Conservation (phyloP, 2,797 vertebrate genomes). For the Sebastes hubbsi region DNA sequence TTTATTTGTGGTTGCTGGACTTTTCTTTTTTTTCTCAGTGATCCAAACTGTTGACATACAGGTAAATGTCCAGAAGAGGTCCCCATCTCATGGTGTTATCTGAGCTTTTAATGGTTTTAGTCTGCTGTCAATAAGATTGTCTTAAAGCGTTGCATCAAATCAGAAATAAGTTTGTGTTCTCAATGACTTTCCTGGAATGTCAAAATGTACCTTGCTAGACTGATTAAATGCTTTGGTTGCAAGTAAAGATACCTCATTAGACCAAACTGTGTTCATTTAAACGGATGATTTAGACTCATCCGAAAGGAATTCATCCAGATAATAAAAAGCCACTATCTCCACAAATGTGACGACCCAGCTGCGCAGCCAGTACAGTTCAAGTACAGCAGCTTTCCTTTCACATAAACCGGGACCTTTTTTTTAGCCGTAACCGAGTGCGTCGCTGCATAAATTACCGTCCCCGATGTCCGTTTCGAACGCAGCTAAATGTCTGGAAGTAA, state of each 20-base stretch:
- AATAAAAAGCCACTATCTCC: constrained; percentile 23
- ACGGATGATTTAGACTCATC: constrained; percentile 18
- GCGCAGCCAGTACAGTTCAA: constrained; percentile 23
- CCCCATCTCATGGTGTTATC: not conserved
- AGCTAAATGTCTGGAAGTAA: constrained; percentile 46
- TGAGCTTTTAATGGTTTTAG: constrained; percentile 12
- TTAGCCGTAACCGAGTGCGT: not conserved
- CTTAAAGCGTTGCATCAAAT: not conserved
- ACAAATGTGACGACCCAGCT: constrained; percentile 8
- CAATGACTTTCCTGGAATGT: not conserved
- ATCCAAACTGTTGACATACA: not conserved
- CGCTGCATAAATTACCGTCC: constrained; percentile 5
- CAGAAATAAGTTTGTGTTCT: not conserved
- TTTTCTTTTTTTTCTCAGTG: not conserved
- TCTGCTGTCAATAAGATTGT: not conserved
- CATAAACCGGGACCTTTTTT: not conserved
- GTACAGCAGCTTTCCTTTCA: constrained; percentile 16
- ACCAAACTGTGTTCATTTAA: constrained; percentile 34
- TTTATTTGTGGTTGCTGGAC: not conserved
- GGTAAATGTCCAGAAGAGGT: not conserved
- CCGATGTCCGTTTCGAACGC: constrained; percentile 35
- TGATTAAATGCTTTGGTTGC: constrained; percentile 1
- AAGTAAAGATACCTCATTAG: not conserved
- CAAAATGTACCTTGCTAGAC: not conserved
- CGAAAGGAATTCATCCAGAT: constrained; percentile 23